Evolutionary conservation across 2,113 vertebrate genomes (phyloP), one percentile per base, ranked within the genome.

Genomic region (Ia io): DNA sequence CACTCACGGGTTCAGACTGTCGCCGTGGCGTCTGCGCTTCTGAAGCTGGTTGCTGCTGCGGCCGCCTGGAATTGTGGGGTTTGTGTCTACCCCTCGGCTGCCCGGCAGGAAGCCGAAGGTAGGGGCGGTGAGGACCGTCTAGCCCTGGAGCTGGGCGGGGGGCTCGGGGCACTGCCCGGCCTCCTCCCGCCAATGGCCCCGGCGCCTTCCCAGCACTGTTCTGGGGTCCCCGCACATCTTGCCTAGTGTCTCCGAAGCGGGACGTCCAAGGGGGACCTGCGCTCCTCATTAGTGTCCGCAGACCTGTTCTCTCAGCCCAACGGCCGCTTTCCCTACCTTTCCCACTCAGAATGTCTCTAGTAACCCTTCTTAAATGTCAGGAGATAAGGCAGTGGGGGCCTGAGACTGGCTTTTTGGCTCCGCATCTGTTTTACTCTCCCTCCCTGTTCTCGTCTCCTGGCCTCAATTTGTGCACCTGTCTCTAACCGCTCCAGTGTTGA

Each of bases 31-130:
- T 91, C 84, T 97, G 97, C 97, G 95, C 89, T 70, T 0, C 11
- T n/a, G 83, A 44, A 96, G 93, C 80, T 79, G 92, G 47, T 95
- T 84, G 87, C 49, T 3, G 37, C 63, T 59, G 84, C n/a, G 25
- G 93, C 95, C 96, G 95, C 97, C 93, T 90, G 97, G 97, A 94
- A 97, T 97, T 97, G 96, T 97, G 97, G 97, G 97, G 78, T 2
- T 96, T 96, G 95, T 97, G 90, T 96, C 73, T 93, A 65, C 77
- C 95, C 71, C 93, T 95, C 67, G 93, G 95, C 96, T 97, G 92
- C 82, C 47, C 49, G 76, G 84, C 61, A 37, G 93, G 86, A 96
- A 95, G 92, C 90, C 95, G 95, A 96, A 97, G 97, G 97, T 97
- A 97, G 97, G 97, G 95, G 95, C 28, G 40, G 59, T 71, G 85